Evolutionary conservation across 2,797 vertebrate genomes (phyloP).

Genomic region (Onychomys torridus): DNA sequence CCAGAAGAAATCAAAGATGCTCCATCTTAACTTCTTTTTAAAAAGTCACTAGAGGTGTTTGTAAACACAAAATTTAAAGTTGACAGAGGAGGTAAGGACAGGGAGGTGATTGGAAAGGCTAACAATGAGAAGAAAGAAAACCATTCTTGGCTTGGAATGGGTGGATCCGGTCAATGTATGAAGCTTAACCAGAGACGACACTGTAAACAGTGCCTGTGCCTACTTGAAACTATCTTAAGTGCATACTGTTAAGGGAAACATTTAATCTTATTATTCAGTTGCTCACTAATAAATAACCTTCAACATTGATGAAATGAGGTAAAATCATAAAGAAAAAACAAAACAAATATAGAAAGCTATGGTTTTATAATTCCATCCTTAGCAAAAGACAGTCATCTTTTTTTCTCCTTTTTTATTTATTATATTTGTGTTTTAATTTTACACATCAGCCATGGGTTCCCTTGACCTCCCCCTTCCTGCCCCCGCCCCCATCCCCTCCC

Average conservation of each 20-base stretch:
- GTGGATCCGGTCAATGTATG: not conserved
- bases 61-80: not conserved
- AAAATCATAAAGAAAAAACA: not conserved
- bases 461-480: too few relatives aligned
- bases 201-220: too few relatives aligned
- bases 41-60: not conserved
- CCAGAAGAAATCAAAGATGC: not conserved
- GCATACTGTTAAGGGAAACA: not conserved
- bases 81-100: not conserved
- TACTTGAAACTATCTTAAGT: not conserved
- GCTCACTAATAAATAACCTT: not conserved
- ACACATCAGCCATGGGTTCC: too few relatives aligned
- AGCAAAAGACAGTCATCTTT: not conserved
- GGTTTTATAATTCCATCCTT: conserved; percentile 7
- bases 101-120: not conserved
- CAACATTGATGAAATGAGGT: not conserved
- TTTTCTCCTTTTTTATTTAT: too few relatives aligned
- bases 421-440: too few relatives aligned
- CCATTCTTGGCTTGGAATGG: not conserved
- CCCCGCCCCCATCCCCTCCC: too few relatives aligned
- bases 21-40: not conserved
- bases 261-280: not conserved
- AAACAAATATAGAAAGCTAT: not conserved
- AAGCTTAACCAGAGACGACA: not conserved
- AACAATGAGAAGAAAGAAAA: not conserved